A percentile compares a stretch with the other conserved stretches of the same genome.
These are phyloP conservation scores for Casuarius casuarius DNA, from an alignment of 2,113 vertebrate genomes.

Conservation along the genomic window DNA sequence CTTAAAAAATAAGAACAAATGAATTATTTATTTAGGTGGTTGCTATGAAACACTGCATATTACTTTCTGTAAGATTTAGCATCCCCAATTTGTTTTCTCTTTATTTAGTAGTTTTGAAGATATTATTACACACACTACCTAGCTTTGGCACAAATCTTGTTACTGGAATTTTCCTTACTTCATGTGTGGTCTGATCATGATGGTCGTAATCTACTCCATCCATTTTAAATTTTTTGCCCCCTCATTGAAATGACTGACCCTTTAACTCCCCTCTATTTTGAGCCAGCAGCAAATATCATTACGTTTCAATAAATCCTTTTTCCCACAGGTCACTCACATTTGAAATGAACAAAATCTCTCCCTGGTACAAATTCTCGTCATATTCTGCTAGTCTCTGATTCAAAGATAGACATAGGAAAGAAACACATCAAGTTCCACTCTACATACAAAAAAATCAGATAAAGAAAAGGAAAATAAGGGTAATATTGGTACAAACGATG, in stretches of 20 bases:
- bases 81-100: background rate
- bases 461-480: background rate
- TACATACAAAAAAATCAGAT: background rate
- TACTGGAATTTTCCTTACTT: background rate
- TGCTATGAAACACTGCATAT: background rate
- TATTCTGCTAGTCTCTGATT: background rate
- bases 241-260: background rate
- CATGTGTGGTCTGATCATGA: background rate
- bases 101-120: background rate
- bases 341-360: background rate
- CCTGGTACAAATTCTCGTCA: background rate
- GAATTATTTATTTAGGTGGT: background rate
- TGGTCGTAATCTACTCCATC: background rate
- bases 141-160: background rate
- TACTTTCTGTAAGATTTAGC: background rate
- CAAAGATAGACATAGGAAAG: background rate
- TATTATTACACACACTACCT: background rate
- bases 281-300: slow-evolving; percentile 1
- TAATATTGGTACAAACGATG: background rate
- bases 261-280: background rate
- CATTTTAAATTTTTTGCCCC: slow-evolving; percentile 16
- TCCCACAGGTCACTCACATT: slow-evolving; percentile 7
- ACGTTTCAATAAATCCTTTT: slow-evolving; percentile 12
- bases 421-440: background rate
- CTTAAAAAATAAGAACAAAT: background rate